phyloP scores from a whole-genome alignment of 2,797 vertebrate genomes.

The Prionace glauca region DNA sequence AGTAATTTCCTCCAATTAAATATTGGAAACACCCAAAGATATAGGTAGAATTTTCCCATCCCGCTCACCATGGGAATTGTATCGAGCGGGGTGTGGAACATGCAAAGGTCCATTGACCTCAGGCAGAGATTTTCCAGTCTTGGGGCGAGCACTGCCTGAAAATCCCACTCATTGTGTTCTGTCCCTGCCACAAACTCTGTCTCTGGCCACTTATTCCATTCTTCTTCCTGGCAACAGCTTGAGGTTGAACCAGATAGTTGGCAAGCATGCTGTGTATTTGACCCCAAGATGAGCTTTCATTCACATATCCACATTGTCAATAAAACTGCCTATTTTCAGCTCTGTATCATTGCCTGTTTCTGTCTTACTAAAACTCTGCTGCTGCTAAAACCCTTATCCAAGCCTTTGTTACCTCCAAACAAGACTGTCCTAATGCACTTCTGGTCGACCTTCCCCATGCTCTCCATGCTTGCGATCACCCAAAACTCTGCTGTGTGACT shows the following conservation, averaged over 20 bases:
- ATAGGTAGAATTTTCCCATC: no score
- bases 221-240: background rate
- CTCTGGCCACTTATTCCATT: background rate
- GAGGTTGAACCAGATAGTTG: background rate
- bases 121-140: no score
- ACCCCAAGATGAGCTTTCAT: background rate
- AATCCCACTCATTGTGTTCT: background rate
- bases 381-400: background rate
- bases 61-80: no score
- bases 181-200: background rate
- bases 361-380: background rate
- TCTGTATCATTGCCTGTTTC: background rate
- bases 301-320: background rate
- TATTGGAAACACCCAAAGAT: background rate
- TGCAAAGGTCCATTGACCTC: no score
- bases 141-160: no score
- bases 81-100: no score
- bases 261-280: background rate
- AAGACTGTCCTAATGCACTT: no score
- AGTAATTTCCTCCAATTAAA: background rate
- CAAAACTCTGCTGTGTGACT: no score
- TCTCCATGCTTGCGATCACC: no score
- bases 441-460: no score
- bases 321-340: background rate
- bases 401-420: background rate